Percentiles rank a stretch among this genome's conserved stretches.
Conservation (phyloP, 2,888 invertebrate species). For the Melanophora roralis region DNA sequence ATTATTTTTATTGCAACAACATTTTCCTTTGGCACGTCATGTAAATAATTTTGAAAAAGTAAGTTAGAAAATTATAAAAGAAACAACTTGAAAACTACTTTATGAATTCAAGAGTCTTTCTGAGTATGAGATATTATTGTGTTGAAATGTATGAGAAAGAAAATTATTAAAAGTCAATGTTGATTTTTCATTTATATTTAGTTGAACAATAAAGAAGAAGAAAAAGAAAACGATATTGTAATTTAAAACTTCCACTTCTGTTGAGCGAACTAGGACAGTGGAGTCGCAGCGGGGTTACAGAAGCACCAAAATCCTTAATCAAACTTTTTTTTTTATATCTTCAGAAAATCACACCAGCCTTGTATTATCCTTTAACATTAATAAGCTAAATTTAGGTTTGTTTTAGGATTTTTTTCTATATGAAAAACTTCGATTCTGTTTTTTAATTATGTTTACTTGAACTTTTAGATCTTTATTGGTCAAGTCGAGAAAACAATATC, state of each 20-base stretch:
- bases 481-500: no score
- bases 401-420: no score
- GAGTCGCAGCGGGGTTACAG: not conserved
- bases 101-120: constrained; percentile 7
- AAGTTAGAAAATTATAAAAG: not conserved
- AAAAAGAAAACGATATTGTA: constrained; percentile 18
- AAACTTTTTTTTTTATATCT: no score
- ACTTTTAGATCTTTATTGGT: no score
- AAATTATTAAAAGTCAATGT: constrained; percentile 54
- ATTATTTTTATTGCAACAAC: not conserved
- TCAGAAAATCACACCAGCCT: no score
- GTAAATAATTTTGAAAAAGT: constrained; percentile 22
- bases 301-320: no score
- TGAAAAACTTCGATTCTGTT: no score
- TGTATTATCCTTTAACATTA: no score
- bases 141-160: constrained; percentile 27
- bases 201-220: not conserved
- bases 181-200: constrained; percentile 47
- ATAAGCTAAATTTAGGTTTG: no score
- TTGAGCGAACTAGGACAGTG: not conserved
- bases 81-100: constrained; percentile 38
- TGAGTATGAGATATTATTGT: constrained; percentile 20
- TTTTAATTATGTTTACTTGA: no score
- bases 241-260: constrained; percentile 11
- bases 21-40: not conserved